Evolutionary conservation across 2,113 vertebrate genomes (phyloP), one percentile per base, ranked within the genome.

Genomic region (Semnornis frantzii): DNA sequence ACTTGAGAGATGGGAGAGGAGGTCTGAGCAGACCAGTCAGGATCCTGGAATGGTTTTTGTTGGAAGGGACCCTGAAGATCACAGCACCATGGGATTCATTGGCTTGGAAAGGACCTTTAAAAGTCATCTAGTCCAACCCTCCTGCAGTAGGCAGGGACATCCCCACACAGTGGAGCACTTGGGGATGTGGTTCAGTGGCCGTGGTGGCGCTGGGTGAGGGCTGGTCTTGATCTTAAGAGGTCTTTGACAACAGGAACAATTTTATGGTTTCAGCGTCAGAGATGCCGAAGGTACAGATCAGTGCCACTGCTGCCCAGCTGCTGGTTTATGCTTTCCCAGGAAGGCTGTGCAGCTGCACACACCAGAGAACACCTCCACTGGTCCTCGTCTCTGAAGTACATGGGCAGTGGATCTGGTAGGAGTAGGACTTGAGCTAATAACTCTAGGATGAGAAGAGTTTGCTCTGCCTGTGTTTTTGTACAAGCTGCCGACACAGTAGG

Each of bases 401-500:
- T 14, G n/a, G 27, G 37, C 46, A 31, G 12, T 9, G 17, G 17
- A 14, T 30, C 75, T 64, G 34, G 18, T 5, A 27, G 39, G 79
- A 89, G 46, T 9, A 20, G 42, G 64, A 24, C 33, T 55, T 19
- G 4, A 63, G 50, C 68, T 76, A 44, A 65, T 82, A 42, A 33
- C 48, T 76, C 23, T 75, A 27, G 60, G 31, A 8, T 46, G 73
- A 10, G 15, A 8, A 3, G 31, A 21, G 10, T 12, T 71, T 69
- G 82, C 69, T 93, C 75, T 81, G 28, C 7, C 63, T 72, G 16
- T 66, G 72, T 62, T 90, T 90, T 64, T 50, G 33, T 69, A n/a
- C 68, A 79, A 54, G 80, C 71, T 85, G 68, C 91, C 80, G 72
- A 8, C 76, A 62, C 83, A 72, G 76, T 85, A 76, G 95, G 68